These are phyloP conservation scores for Geococcyx californianus DNA, from an alignment of 2,113 vertebrate genomes.

Conservation along the genomic window DNA sequence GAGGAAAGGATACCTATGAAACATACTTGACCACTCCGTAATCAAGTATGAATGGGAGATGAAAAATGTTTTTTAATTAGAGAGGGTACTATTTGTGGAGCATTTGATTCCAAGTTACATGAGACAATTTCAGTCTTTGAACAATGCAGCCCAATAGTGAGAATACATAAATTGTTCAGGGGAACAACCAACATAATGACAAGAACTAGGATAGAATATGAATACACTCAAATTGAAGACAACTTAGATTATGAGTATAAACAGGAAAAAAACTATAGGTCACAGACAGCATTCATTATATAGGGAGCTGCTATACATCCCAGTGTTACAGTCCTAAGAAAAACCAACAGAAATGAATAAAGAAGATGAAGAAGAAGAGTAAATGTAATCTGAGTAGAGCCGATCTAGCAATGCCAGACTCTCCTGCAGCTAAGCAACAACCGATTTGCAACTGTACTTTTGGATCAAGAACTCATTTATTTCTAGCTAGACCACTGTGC, in stretches of 20 bases:
- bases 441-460: not conserved
- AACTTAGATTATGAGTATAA: not conserved
- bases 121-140: not conserved
- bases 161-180: not conserved
- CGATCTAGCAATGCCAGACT: not conserved
- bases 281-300: not conserved
- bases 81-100: not conserved
- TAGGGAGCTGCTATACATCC: not conserved
- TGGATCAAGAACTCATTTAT: not conserved
- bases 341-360: not conserved
- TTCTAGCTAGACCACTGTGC: slow-evolving; percentile 11
- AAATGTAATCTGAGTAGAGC: not conserved
- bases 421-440: slow-evolving; percentile 26
- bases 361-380: not conserved
- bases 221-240: not conserved
- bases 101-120: not conserved
- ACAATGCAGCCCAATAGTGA: not conserved
- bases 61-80: not conserved
- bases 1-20: not conserved
- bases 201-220: not conserved
- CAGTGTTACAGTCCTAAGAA: not conserved
- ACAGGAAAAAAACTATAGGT: not conserved
- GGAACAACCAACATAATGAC: not conserved
- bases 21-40: not conserved
- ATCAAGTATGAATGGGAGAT: not conserved